Percentiles rank a stretch among this genome's conserved stretches.
These are phyloP conservation scores for Brachionus manjavacas DNA, from an alignment of 1,140 invertebrate species.

Conservation along the genomic window DNA sequence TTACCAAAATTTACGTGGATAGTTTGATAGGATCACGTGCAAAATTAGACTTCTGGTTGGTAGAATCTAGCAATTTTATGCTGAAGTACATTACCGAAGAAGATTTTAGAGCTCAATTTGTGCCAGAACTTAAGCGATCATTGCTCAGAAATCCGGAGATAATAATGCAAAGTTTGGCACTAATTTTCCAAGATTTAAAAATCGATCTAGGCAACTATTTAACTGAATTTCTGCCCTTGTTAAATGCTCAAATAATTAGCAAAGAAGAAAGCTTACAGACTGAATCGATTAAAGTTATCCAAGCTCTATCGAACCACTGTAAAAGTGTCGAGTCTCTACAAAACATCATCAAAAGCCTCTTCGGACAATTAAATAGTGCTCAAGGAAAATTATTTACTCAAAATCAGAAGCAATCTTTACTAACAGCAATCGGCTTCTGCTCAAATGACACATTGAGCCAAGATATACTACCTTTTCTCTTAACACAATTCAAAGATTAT, in stretches of 20 bases:
- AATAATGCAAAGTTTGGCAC: constrained; percentile 63
- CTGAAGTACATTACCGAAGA: not conserved
- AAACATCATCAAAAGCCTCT: constrained; percentile 10
- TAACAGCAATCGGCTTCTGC: not conserved
- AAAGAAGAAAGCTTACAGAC: constrained; percentile 5
- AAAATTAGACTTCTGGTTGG: not conserved
- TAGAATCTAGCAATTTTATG: not conserved
- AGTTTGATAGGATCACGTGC: not conserved
- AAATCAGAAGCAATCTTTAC: not conserved
- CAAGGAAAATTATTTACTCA: not conserved
- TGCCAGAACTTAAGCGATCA: constrained; percentile 80
- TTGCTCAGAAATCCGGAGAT: constrained; percentile 90
- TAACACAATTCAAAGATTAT: not conserved
- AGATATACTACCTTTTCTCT: not conserved
- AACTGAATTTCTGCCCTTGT: not conserved
- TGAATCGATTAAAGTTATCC: not conserved
- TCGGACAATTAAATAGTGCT: not conserved
- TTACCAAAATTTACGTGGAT: not conserved
- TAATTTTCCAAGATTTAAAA: not conserved
- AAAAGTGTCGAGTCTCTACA: not conserved
- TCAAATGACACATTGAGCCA: not conserved
- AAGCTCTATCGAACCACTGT: not conserved
- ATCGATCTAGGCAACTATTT: not conserved
- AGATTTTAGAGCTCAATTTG: constrained; percentile 53
- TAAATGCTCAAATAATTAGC: not conserved